These are phyloP conservation scores for Leucopsar rothschildi DNA, from an alignment of 2,113 vertebrate genomes.

Conservation along the genomic window DNA sequence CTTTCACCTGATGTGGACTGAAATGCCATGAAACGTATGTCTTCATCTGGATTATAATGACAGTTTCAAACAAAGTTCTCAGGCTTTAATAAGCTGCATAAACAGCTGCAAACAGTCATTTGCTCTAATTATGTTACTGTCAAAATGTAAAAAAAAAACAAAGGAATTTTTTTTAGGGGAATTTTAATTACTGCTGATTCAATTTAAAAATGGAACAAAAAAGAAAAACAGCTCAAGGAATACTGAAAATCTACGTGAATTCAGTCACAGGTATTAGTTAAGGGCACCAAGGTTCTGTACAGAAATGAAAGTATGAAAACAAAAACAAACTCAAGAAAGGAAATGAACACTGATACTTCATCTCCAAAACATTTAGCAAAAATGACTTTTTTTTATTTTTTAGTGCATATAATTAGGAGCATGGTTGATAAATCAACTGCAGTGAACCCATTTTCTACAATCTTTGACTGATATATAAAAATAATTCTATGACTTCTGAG, in stretches of 20 bases:
- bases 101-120: slow-evolving; percentile 48
- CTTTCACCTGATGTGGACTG: not conserved
- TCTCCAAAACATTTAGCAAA: not conserved
- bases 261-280: not conserved
- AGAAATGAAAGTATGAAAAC: not conserved
- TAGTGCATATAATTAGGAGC: slow-evolving; percentile 13
- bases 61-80: slow-evolving; percentile 25
- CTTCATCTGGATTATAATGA: slow-evolving; percentile 9
- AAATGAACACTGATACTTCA: not conserved
- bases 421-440: slow-evolving; percentile 10
- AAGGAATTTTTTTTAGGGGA: not conserved
- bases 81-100: slow-evolving; percentile 27
- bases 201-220: not conserved
- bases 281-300: not conserved
- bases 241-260: not conserved
- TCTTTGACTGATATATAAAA: slow-evolving; percentile 26
- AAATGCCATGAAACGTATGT: not conserved
- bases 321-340: not conserved
- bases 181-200: slow-evolving; percentile 36
- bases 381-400: not conserved
- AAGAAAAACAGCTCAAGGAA: not conserved
- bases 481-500: slow-evolving; percentile 18
- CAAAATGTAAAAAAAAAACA: not conserved
- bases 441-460: slow-evolving; percentile 15
- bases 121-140: slow-evolving; percentile 16